phyloP scores from a whole-genome alignment of 2,888 invertebrate species.

The Elysia crispata region DNA sequence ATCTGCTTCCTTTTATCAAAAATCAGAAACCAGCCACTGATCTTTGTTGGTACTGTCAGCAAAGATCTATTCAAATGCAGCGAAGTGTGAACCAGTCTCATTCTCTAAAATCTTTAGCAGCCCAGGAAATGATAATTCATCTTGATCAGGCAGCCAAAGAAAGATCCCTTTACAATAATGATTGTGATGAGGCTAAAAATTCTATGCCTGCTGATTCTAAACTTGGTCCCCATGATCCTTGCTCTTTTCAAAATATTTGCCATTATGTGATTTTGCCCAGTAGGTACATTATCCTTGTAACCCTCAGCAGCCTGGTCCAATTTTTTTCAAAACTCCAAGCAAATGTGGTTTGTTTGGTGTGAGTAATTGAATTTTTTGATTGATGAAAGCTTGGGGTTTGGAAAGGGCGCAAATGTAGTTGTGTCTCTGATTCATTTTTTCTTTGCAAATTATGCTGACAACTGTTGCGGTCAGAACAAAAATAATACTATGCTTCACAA shows the following conservation, averaged over 20 bases:
- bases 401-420: constrained; percentile 45
- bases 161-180: neutral
- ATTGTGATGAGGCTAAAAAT: neutral
- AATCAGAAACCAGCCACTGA: constrained; percentile 1
- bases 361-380: constrained; percentile 12
- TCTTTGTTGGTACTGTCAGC: constrained; percentile 17
- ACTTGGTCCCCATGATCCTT: neutral
- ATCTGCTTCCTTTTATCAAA: no score
- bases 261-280: constrained; percentile 49
- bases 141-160: neutral
- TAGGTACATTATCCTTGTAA: constrained; percentile 52
- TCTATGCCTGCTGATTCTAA: neutral
- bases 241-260: neutral
- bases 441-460: constrained; percentile 36
- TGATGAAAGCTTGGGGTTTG: constrained; percentile 29
- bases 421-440: constrained; percentile 43
- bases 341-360: constrained; percentile 38
- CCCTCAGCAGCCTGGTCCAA: constrained; percentile 54
- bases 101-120: neutral
- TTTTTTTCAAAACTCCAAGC: constrained; percentile 47
- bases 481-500: constrained; percentile 21
- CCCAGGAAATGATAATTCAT: neutral
- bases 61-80: neutral
- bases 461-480: constrained; percentile 35
- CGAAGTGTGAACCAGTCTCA: neutral